Percentiles rank a stretch among this genome's conserved stretches.
These are phyloP conservation scores for Clupea harengus DNA, from an alignment of 2,113 vertebrate genomes.

Conservation along the genomic window DNA sequence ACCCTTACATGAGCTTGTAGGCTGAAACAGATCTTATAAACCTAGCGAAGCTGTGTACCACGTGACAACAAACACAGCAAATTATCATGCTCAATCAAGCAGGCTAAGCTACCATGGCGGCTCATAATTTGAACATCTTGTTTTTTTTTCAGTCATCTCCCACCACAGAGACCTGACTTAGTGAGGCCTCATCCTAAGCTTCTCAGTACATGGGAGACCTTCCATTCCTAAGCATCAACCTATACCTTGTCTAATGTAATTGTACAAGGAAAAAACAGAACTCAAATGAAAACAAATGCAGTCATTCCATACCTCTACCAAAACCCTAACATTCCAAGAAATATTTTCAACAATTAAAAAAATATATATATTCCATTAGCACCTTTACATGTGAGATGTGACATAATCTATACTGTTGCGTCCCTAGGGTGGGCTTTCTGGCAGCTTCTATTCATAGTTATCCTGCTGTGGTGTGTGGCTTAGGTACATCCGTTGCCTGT, in stretches of 20 bases:
- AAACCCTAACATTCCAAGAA: not conserved
- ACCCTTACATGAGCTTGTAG: too few relatives aligned
- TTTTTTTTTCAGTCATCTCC: not conserved
- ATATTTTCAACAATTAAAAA: not conserved
- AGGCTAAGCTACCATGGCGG: not conserved
- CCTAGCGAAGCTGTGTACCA: not conserved
- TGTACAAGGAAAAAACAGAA: not conserved
- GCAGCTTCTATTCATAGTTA: not conserved
- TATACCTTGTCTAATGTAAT: too few relatives aligned
- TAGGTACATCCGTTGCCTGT: not conserved
- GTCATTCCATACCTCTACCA: not conserved
- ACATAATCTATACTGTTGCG: not conserved
- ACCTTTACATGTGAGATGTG: not conserved
- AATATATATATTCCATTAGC: not conserved
- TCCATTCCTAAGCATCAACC: too few relatives aligned
- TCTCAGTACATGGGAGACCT: too few relatives aligned
- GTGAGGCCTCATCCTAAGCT: too few relatives aligned
- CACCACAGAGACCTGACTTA: not conserved
- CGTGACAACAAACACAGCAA: not conserved
- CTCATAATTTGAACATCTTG: not conserved
- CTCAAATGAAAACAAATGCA: not conserved
- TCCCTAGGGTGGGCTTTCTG: not conserved
- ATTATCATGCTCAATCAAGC: constrained; percentile 17
- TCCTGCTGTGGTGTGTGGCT: not conserved
- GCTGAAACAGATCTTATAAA: not conserved